A percentile compares a stretch with the other conserved stretches of the same genome.
phyloP scores from a whole-genome alignment of 1,140 invertebrate genomes.

The Nebria ingens region DNA sequence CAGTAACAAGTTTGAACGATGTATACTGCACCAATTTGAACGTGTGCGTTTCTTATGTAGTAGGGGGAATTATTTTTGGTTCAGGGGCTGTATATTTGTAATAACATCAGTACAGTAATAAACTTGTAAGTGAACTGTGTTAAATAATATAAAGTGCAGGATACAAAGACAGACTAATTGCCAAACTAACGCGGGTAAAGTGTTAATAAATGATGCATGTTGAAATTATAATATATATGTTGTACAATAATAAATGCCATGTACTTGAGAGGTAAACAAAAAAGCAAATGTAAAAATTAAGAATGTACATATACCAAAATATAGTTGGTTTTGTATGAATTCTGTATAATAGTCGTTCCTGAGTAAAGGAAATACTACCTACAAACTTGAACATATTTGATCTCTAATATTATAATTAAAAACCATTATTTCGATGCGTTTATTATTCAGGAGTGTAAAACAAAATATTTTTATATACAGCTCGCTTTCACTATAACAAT shows the following conservation, averaged over 20 bases:
- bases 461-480: not conserved
- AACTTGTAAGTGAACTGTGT: no score
- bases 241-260: conserved; percentile 9
- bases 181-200: not conserved
- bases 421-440: not conserved
- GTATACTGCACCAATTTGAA: no score
- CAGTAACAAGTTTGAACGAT: no score
- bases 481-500: not conserved
- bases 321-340: conserved; percentile 5
- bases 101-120: no score
- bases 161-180: no score
- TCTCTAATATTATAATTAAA: not conserved
- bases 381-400: conserved; percentile 8
- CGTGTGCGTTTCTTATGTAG: no score
- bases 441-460: not conserved
- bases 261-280: not conserved
- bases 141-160: no score
- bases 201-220: conserved; percentile 9
- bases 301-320: conserved; percentile 8
- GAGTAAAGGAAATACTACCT: conserved; percentile 9
- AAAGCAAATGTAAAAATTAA: conserved; percentile 4
- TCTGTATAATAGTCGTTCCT: conserved; percentile 6
- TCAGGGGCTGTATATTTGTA: no score
- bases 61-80: no score
- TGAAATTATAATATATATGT: conserved; percentile 7